Percentiles rank a stretch among this genome's conserved stretches.
phyloP scores from a whole-genome alignment of 2,113 vertebrate species.

The Tupaia tana region DNA sequence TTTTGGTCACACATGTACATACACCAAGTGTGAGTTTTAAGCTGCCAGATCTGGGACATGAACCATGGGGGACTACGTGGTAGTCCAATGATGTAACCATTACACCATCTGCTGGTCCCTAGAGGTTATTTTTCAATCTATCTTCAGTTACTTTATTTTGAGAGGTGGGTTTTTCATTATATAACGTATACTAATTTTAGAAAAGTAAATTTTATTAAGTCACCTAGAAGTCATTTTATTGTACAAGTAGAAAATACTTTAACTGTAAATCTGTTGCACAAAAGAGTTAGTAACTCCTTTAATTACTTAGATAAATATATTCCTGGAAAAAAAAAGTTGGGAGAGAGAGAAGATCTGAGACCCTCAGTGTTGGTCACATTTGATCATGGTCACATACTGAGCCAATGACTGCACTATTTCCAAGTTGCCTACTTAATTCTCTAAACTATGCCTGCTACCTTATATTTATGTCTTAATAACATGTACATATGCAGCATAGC shows the following conservation, averaged over 20 bases:
- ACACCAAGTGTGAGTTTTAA: no score
- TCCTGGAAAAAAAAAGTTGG: background rate
- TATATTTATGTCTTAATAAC: conserved; percentile 77
- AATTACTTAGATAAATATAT: background rate
- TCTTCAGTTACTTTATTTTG: background rate
- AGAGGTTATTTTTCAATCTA: background rate
- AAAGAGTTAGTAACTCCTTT: background rate
- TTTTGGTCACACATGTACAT: no score
- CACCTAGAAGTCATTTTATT: background rate
- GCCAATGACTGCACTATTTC: conserved; percentile 23
- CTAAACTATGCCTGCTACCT: conserved; percentile 39
- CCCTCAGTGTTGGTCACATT: background rate
- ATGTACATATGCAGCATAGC: conserved; percentile 49
- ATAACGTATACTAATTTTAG: background rate
- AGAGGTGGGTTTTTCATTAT: background rate
- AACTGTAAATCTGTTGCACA: background rate
- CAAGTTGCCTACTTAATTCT: conserved; percentile 30
- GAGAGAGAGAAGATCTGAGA: background rate
- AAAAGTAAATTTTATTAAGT: background rate
- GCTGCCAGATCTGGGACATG: no score
- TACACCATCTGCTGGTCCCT: background rate
- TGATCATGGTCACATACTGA: background rate
- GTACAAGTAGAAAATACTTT: background rate
- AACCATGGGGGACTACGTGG: no score
- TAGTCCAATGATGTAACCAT: no score